These are phyloP conservation scores for Heteropelma amictum DNA, from an alignment of 2,888 invertebrate genomes.

Conservation along the genomic window DNA sequence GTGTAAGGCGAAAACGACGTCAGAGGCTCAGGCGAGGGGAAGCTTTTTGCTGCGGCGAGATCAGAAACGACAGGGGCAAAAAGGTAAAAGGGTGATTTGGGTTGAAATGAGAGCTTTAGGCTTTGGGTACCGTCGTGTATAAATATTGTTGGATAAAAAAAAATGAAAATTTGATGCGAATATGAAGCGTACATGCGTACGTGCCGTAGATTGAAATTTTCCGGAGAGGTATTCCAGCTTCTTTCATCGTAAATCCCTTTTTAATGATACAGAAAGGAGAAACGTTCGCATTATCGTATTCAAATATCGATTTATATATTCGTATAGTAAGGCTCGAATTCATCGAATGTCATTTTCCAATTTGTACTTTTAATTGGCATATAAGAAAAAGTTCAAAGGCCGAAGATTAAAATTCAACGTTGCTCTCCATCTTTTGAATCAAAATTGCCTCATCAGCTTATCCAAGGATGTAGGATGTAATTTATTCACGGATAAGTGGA, in stretches of 20 bases:
- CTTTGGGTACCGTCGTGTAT: conserved; percentile 16
- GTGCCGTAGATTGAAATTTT: too few species aligned
- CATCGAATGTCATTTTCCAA: too few species aligned
- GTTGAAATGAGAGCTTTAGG: conserved; percentile 26
- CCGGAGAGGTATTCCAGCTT: too few species aligned
- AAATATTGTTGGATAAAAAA: background rate
- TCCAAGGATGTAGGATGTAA: conserved; percentile 37
- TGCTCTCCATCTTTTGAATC: conserved; percentile 1
- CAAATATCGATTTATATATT: too few species aligned
- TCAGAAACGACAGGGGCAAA: conserved; percentile 9
- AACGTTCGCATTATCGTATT: too few species aligned
- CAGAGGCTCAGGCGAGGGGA: conserved; percentile 3
- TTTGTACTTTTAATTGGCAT: too few species aligned
- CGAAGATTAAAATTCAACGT: background rate
- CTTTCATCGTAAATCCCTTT: too few species aligned
- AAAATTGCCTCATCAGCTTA: conserved; percentile 51
- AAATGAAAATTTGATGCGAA: background rate
- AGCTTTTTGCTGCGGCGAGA: conserved; percentile 15
- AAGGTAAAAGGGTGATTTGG: conserved; percentile 32
- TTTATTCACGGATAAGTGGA: conserved; percentile 47
- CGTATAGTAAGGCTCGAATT: too few species aligned
- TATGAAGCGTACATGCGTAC: background rate
- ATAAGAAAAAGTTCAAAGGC: background rate
- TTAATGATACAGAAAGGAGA: too few species aligned
- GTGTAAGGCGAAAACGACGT: conserved; percentile 11